phyloP scores from a whole-genome alignment of 2,888 invertebrate genomes.

The Digitonthophagus gazella region DNA sequence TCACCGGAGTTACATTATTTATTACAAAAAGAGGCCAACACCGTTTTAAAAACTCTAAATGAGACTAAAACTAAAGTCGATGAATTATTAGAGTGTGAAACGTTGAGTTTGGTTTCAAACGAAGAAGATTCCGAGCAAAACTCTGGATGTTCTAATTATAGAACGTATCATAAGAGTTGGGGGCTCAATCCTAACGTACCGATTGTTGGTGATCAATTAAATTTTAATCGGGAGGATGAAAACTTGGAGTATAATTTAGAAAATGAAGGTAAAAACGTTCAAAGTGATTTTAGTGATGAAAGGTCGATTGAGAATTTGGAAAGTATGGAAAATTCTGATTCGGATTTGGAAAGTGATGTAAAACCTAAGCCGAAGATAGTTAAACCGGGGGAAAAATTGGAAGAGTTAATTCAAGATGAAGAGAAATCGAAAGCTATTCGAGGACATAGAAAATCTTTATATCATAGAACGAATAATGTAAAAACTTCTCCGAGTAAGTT shows the following conservation, averaged over 20 bases:
- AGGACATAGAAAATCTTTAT: slow-evolving; percentile 68
- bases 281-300: too few species aligned
- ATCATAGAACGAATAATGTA: slow-evolving; percentile 42
- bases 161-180: slow-evolving; percentile 57
- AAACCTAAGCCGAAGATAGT: slow-evolving; percentile 60
- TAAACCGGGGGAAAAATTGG: slow-evolving; percentile 52
- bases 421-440: slow-evolving; percentile 47
- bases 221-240: slow-evolving; percentile 19
- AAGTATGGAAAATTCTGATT: slow-evolving; percentile 17
- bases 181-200: slow-evolving; percentile 27
- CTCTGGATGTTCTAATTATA: slow-evolving; percentile 59
- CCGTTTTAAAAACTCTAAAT: slow-evolving; percentile 56
- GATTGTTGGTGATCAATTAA: slow-evolving; percentile 13
- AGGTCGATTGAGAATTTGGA: too few species aligned
- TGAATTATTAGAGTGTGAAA: slow-evolving; percentile 59
- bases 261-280: not conserved
- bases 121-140: slow-evolving; percentile 68
- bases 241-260: slow-evolving; percentile 10
- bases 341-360: slow-evolving; percentile 49
- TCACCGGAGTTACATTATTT: slow-evolving; percentile 41
- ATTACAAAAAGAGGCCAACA: slow-evolving; percentile 58
- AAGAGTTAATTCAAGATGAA: slow-evolving; percentile 41
- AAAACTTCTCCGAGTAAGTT: not conserved
- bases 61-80: slow-evolving; percentile 53
- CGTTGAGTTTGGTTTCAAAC: slow-evolving; percentile 68